Conservation (phyloP, 2,113 vertebrate species). For the Fulmarus glacialis region DNA sequence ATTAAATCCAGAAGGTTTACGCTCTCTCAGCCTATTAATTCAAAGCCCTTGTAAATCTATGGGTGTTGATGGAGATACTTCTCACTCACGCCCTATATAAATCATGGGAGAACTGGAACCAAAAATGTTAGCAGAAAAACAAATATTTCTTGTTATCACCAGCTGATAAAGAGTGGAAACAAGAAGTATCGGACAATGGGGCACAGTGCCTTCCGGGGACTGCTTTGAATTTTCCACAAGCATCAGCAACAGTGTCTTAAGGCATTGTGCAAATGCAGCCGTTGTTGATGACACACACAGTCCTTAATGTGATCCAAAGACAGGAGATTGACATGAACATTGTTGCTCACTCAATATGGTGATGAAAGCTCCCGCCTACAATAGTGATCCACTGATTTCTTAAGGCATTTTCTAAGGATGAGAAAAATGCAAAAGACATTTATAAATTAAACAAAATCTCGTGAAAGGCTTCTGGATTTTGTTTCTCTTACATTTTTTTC, state of each 20-base stretch:
- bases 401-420: background rate
- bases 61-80: background rate
- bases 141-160: background rate
- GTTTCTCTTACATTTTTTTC: background rate
- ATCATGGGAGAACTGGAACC: background rate
- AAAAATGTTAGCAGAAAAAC: background rate
- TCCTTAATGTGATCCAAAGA: background rate
- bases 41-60: background rate
- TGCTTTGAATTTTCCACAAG: background rate
- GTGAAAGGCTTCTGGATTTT: background rate
- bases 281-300: background rate
- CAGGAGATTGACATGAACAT: background rate
- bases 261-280: background rate
- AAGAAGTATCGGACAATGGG: background rate
- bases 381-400: background rate
- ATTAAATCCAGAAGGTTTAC: background rate
- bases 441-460: background rate
- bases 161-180: background rate
- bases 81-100: background rate
- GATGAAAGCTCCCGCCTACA: background rate
- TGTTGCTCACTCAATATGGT: background rate
- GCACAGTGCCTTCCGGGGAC: background rate
- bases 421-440: background rate
- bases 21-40: background rate
- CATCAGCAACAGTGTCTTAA: background rate